Conservation (phyloP, 2,888 invertebrate genomes). For the Aphidius colemani region DNA sequence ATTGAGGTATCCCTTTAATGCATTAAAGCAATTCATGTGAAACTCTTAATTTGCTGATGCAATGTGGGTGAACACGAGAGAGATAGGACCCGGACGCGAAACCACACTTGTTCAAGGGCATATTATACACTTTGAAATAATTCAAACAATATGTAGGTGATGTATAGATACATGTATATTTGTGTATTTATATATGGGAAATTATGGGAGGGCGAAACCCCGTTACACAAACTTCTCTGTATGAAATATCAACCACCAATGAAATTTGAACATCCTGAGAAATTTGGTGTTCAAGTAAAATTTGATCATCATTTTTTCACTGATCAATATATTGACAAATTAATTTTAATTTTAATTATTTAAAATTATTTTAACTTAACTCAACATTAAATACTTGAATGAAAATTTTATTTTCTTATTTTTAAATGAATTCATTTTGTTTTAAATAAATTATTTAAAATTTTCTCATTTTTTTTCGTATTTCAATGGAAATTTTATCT, state of each 20-base stretch:
- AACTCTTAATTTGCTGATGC: constrained; percentile 20
- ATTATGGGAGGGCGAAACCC: constrained; percentile 37
- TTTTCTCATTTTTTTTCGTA: too few species aligned
- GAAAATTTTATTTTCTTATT: too few species aligned
- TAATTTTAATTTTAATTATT: too few species aligned
- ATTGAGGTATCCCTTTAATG: background rate
- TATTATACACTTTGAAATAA: constrained; percentile 13
- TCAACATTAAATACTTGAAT: too few species aligned
- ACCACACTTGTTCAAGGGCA: constrained; percentile 55
- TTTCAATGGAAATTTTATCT: too few species aligned
- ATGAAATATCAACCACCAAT: constrained; percentile 61
- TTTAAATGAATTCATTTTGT: too few species aligned
- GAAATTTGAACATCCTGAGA: constrained; percentile 60
- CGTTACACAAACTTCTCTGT: constrained; percentile 48
- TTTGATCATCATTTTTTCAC: too few species aligned
- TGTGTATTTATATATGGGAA: constrained; percentile 33
- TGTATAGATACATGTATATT: constrained; percentile 50
- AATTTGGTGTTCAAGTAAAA: constrained; percentile 35
- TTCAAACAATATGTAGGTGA: constrained; percentile 24
- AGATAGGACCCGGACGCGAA: constrained; percentile 52
- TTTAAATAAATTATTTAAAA: too few species aligned
- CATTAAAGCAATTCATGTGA: too few species aligned
- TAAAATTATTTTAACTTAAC: too few species aligned
- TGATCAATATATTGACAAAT: too few species aligned
- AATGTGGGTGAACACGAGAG: constrained; percentile 36